Evolutionary conservation across 2,797 vertebrate genomes (phyloP), one percentile per base, ranked within the genome.

Genomic region (Pseudochaenichthys georgianus): DNA sequence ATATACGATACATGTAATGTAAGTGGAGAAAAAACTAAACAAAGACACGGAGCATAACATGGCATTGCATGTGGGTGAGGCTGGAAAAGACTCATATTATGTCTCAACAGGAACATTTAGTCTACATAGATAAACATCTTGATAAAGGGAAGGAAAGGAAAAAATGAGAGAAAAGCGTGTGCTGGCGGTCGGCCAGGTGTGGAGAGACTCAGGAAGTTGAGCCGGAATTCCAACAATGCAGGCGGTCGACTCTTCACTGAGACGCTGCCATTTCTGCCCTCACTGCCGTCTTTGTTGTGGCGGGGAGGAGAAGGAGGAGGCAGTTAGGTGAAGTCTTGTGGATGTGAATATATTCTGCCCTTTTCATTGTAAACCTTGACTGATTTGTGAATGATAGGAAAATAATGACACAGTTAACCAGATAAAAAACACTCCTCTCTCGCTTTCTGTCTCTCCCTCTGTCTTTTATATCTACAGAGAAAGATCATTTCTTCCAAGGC

Each of bases 141-240:
- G 87, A 92, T 91, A 87, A 89, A 90, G 77, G 67, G 70, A 86
- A 75, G 77, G 87, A 73, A 87, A 78, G 64, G 68, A 46, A 78
- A 83, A 81, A 82, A 74, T 45, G 75, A 64, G 75, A 75, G 76
- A 84, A 84, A 85, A 83, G 84, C 50, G 28, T 64, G 69, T 69
- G 68, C 73, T 95, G 95, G 95, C 93, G n/a, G 72, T 13, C 11
- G 17, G 83, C 93, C 93, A 93, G 88, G 87, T 90, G 89, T 82
- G 84, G 91, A 91, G 87, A 92, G 93, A 94, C 92, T 92, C 88
- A 89, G 94, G 92, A 95, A 95, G 93, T 92, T 64, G 85, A 89
- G 81, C 72, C 67, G 94, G 95, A 96, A 95, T 96, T 93, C 91
- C 90, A 95, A 90, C 92, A 95, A 95, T 94, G 94, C 82, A 85